A percentile compares a stretch with the other conserved stretches of the same genome.
Conservation (phyloP, 2,113 vertebrate genomes). For the Amphiprion percula region DNA sequence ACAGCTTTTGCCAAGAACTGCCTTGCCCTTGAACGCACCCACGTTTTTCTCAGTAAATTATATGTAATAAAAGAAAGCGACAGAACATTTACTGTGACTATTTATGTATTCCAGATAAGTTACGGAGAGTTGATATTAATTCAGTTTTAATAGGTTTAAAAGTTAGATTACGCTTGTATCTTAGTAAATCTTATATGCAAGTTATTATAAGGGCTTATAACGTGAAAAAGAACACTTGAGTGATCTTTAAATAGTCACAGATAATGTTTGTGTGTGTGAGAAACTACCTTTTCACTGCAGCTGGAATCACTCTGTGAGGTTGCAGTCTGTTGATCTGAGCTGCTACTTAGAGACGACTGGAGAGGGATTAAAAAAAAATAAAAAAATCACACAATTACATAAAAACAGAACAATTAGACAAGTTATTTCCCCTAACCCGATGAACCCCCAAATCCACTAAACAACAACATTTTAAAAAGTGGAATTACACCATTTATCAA, state of each 20-base stretch:
- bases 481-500: too few relatives aligned
- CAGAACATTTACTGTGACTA: too few relatives aligned
- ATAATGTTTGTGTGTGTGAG: background rate
- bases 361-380: background rate
- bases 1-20: too few relatives aligned
- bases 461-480: too few relatives aligned
- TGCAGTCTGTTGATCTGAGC: conserved; percentile 89
- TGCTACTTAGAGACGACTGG: conserved; percentile 94
- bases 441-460: too few relatives aligned
- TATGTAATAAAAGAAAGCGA: too few relatives aligned
- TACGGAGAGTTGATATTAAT: too few relatives aligned
- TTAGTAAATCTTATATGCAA: background rate
- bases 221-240: background rate
- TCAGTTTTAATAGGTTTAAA: background rate
- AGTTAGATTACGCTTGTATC: background rate
- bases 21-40: too few relatives aligned
- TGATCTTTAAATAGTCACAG: background rate
- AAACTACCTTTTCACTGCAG: conserved; percentile 91
- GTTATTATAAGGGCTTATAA: background rate
- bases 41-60: too few relatives aligned
- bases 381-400: conserved; percentile 23
- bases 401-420: conserved; percentile 25
- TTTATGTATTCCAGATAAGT: too few relatives aligned
- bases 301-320: conserved; percentile 93
- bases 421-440: background rate